Percentiles rank a stretch among this genome's conserved stretches.
Evolutionary conservation across 2,888 invertebrate species (phyloP).

Genomic region (Brenthis hecate): DNA sequence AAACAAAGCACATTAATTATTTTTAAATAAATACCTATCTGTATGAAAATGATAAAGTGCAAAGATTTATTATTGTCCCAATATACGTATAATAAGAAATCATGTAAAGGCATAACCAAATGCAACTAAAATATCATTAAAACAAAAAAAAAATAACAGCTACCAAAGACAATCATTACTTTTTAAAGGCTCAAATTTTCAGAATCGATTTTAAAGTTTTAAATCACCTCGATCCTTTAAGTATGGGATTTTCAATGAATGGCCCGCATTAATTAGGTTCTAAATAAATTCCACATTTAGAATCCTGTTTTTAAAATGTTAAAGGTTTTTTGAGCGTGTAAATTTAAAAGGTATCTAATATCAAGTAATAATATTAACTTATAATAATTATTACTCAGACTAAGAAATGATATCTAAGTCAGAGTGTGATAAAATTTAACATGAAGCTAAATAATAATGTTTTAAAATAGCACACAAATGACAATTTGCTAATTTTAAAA

Average conservation of each 20-base stretch:
- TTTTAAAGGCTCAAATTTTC: conserved; percentile 36
- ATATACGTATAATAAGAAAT: conserved; percentile 11
- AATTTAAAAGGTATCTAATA: no score
- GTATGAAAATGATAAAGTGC: neutral
- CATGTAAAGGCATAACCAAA: conserved; percentile 16
- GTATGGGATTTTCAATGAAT: conserved; percentile 2
- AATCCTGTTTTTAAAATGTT: no score
- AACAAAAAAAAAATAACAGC: conserved; percentile 19
- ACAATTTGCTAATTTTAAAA: no score
- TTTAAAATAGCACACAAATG: no score
- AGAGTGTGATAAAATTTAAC: no score
- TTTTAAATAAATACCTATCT: neutral
- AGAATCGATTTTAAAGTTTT: conserved; percentile 39
- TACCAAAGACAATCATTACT: conserved; percentile 37
- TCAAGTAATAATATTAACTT: no score
- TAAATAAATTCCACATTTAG: neutral
- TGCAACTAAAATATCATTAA: conserved; percentile 10
- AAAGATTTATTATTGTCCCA: conserved; percentile 2
- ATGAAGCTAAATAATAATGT: no score
- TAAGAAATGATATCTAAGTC: no score
- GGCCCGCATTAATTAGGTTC: conserved; percentile 7
- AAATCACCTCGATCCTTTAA: conserved; percentile 40
- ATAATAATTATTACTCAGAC: no score
- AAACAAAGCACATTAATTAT: neutral
- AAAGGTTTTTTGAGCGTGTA: no score